Conservation (phyloP, 2,113 vertebrate species). For the Bucco capensis region DNA sequence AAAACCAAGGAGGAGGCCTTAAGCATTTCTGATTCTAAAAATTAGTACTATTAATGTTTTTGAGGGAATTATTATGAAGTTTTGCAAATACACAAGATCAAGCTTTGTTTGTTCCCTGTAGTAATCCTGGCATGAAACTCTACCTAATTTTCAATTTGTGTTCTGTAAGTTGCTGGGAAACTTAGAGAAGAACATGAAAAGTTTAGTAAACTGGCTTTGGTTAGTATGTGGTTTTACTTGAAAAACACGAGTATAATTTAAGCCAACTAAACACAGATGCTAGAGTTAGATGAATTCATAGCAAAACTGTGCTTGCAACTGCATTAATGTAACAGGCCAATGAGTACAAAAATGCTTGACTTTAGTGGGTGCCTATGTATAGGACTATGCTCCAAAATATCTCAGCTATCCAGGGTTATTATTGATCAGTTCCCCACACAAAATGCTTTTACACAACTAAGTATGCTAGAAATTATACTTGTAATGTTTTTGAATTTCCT, state of each 20-base stretch:
- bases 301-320: constrained; percentile 12
- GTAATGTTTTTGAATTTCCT: not conserved
- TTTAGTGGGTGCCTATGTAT: not conserved
- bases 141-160: not conserved
- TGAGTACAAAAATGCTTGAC: not conserved
- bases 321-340: constrained; percentile 25
- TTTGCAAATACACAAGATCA: not conserved
- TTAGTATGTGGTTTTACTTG: constrained; percentile 25
- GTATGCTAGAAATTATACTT: not conserved
- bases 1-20: not conserved
- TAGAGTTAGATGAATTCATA: constrained; percentile 26
- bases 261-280: constrained; percentile 32
- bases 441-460: not conserved
- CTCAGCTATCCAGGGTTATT: not conserved
- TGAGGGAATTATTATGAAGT: not conserved
- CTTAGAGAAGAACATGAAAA: not conserved
- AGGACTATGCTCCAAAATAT: not conserved
- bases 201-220: constrained; percentile 5
- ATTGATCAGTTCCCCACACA: not conserved
- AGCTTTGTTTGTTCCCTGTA: not conserved
- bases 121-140: not conserved
- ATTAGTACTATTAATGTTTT: not conserved
- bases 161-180: not conserved
- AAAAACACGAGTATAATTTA: constrained; percentile 21
- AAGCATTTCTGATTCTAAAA: not conserved